Percentiles rank a stretch among this genome's conserved stretches.
Evolutionary conservation across 2,113 vertebrate species (phyloP).

Genomic region (Nothobranchius furzeri): DNA sequence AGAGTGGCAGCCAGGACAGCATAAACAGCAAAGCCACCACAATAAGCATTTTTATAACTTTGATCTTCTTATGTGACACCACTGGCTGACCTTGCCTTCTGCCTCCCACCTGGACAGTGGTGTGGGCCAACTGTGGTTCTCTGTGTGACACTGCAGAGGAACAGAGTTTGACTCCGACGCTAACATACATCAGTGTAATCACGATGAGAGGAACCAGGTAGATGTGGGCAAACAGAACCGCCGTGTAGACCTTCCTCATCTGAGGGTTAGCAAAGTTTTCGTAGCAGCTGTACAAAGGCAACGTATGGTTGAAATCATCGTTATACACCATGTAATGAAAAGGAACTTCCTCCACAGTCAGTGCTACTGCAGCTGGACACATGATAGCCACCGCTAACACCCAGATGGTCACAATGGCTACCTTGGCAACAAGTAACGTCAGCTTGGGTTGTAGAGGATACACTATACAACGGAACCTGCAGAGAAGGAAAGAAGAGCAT

Average conservation of each 20-base stretch:
- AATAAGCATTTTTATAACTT: conserved; percentile 83
- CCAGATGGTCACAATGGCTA: conserved; percentile 79
- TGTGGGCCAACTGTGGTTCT: conserved; percentile 43
- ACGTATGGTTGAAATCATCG: conserved; percentile 68
- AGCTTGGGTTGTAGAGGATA: conserved; percentile 81
- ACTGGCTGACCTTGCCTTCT: conserved; percentile 48
- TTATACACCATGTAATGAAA: conserved; percentile 75
- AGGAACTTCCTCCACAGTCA: conserved; percentile 76
- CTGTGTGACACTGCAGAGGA: conserved; percentile 62
- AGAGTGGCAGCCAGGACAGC: conserved; percentile 84
- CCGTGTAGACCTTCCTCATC: conserved; percentile 83
- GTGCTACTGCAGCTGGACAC: conserved; percentile 77
- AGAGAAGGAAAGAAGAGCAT: conserved; percentile 7
- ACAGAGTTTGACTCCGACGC: conserved; percentile 80
- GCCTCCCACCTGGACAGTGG: conserved; percentile 15
- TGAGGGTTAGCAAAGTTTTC: conserved; percentile 79
- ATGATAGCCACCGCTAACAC: conserved; percentile 77
- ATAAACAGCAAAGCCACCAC: conserved; percentile 82
- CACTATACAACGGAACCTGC: conserved; percentile 82
- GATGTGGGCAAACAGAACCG: conserved; percentile 79
- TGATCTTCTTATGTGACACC: conserved; percentile 79
- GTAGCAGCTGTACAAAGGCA: conserved; percentile 79
- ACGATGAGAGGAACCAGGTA: conserved; percentile 79
- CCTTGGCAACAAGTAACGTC: conserved; percentile 74
- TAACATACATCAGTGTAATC: conserved; percentile 79